Evolutionary conservation across 92 coral and sea anemone species (phyloP).

Genomic region (Anthopleura xanthogrammica): DNA sequence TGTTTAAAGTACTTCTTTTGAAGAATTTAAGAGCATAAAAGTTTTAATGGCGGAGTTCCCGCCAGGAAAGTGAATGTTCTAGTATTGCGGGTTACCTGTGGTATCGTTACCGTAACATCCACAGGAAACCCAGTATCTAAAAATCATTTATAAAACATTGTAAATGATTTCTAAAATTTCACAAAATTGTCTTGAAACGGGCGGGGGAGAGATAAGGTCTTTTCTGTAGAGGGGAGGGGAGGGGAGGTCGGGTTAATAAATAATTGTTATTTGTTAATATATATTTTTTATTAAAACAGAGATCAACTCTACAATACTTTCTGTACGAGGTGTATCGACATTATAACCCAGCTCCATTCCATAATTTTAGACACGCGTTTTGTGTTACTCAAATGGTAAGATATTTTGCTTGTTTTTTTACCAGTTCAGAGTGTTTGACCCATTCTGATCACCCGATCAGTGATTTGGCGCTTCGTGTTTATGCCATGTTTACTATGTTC

Average conservation of each 20-base stretch:
- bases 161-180: too few relatives aligned
- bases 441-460: too few relatives aligned
- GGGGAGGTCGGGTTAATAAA: too few relatives aligned
- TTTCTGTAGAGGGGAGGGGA: too few relatives aligned
- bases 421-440: too few relatives aligned
- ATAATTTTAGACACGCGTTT: conserved; percentile 87
- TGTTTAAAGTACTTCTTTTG: background rate
- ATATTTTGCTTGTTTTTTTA: too few relatives aligned
- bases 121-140: background rate
- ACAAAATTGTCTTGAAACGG: too few relatives aligned
- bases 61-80: background rate
- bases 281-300: conserved; percentile 45
- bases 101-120: background rate
- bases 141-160: background rate
- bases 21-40: background rate
- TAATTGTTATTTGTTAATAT: too few relatives aligned
- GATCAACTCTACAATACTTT: conserved; percentile 73
- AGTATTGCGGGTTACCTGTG: background rate
- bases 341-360: conserved; percentile 84
- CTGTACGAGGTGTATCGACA: conserved; percentile 77
- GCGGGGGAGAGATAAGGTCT: too few relatives aligned
- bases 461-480: too few relatives aligned
- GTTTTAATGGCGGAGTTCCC: background rate
- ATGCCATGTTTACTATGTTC: too few relatives aligned
- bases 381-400: conserved; percentile 93